These are phyloP conservation scores for Sycophila texana DNA, from an alignment of 2,888 invertebrate genomes.

Conservation along the genomic window DNA sequence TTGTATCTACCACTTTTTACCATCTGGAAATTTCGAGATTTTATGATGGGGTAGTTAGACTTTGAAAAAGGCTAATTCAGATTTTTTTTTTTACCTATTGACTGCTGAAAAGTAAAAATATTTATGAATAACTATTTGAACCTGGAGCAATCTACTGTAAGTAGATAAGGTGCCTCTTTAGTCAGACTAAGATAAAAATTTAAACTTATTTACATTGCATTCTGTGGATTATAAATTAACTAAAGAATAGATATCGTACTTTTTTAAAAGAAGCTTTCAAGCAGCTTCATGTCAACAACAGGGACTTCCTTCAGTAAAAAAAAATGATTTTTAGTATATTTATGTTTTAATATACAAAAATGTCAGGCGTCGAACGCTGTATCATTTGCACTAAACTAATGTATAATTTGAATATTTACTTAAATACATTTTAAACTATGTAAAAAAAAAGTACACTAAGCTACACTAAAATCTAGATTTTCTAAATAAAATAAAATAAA, in stretches of 20 bases:
- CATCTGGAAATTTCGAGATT: too few relatives aligned
- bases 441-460: constrained; percentile 17
- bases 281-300: neutral
- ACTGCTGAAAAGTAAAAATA: too few relatives aligned
- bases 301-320: neutral
- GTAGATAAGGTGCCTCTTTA: neutral
- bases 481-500: constrained; percentile 36
- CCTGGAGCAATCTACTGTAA: neutral
- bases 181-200: too few relatives aligned
- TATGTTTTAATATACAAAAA: neutral
- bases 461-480: constrained; percentile 42
- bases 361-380: constrained; percentile 44
- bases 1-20: too few relatives aligned
- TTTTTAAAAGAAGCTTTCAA: neutral
- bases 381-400: constrained; percentile 56
- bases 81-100: too few relatives aligned
- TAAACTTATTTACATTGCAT: too few relatives aligned
- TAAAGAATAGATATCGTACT: too few relatives aligned
- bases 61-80: too few relatives aligned
- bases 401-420: constrained; percentile 14
- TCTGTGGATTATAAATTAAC: too few relatives aligned
- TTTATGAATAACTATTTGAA: neutral
- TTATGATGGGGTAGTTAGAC: too few relatives aligned
- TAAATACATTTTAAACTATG: constrained; percentile 21
- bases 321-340: neutral